Evolutionary conservation across 2,113 vertebrate species (phyloP).

Genomic region (Sialia sialis): DNA sequence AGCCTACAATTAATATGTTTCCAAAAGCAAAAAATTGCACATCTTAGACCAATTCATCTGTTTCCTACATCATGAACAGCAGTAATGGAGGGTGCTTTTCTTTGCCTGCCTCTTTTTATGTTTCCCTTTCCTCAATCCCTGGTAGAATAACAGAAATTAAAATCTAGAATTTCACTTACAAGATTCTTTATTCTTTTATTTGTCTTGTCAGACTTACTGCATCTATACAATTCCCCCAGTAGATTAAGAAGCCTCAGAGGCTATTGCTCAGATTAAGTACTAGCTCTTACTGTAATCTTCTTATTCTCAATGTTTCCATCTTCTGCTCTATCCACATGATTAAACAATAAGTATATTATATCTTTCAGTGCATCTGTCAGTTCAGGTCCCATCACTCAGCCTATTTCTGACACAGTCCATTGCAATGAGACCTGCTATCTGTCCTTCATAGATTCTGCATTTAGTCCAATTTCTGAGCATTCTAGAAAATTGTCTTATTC

Average conservation of each 20-base stretch:
- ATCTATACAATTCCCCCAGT: conserved; percentile 32
- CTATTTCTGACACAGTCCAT: conserved; percentile 5
- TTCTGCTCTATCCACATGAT: conserved; percentile 39
- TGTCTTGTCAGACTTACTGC: conserved; percentile 45
- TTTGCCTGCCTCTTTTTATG: not conserved
- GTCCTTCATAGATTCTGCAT: not conserved
- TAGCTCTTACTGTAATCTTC: conserved; percentile 50
- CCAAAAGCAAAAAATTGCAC: not conserved
- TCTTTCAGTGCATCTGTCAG: conserved; percentile 40
- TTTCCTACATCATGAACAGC: not conserved
- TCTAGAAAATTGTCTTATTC: not conserved
- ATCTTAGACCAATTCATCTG: not conserved
- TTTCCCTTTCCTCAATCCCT: not conserved
- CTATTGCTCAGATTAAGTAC: conserved; percentile 39
- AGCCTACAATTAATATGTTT: not conserved
- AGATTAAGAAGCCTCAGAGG: conserved; percentile 49
- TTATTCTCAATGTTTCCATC: conserved; percentile 45
- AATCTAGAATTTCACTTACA: not conserved
- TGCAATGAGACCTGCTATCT: not conserved
- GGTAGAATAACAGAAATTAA: conserved; percentile 35
- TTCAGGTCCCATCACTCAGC: conserved; percentile 14
- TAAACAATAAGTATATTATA: conserved; percentile 64
- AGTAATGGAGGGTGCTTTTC: not conserved
- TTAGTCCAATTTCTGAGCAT: conserved; percentile 8
- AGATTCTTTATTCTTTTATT: conserved; percentile 10